These are phyloP conservation scores for Rattus rattus DNA, from an alignment of 2,113 vertebrate species.

Conservation along the genomic window DNA sequence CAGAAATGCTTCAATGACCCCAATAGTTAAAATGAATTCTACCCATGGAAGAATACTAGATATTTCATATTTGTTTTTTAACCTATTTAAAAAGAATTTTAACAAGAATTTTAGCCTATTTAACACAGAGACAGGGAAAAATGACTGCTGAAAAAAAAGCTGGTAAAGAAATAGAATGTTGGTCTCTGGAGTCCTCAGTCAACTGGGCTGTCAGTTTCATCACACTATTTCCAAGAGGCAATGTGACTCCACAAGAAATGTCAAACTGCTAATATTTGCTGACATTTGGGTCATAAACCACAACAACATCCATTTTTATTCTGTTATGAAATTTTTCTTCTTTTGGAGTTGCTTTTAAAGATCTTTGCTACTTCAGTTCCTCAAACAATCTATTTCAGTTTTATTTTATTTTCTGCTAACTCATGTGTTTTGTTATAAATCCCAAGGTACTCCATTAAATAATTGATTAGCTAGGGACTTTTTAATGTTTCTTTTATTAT, in stretches of 20 bases:
- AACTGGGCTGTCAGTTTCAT: slow-evolving; percentile 43
- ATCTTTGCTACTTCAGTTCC: slow-evolving; percentile 34
- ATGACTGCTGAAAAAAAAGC: slow-evolving; percentile 55
- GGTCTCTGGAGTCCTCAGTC: slow-evolving; percentile 15
- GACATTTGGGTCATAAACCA: slow-evolving; percentile 56
- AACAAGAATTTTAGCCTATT: not conserved
- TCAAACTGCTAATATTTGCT: slow-evolving; percentile 45
- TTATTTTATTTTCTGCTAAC: slow-evolving; percentile 63
- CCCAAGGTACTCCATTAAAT: slow-evolving; percentile 30
- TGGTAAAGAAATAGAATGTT: slow-evolving; percentile 33
- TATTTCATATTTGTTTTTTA: slow-evolving; percentile 22
- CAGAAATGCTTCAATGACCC: not conserved
- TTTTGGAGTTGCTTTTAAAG: slow-evolving; percentile 9
- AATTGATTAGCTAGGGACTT: slow-evolving; percentile 50
- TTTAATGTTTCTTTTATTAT: not conserved
- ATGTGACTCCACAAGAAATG: slow-evolving; percentile 44
- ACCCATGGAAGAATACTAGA: not conserved
- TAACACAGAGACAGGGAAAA: not conserved
- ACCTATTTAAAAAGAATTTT: slow-evolving; percentile 1
- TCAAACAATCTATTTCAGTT: slow-evolving; percentile 67
- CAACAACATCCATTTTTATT: slow-evolving; percentile 24
- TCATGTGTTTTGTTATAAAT: slow-evolving; percentile 57
- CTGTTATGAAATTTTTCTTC: slow-evolving; percentile 37
- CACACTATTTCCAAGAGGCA: not conserved
- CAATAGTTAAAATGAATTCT: not conserved